Evolutionary conservation across 2,113 vertebrate species (phyloP).

Genomic region (Anolis carolinensis): DNA sequence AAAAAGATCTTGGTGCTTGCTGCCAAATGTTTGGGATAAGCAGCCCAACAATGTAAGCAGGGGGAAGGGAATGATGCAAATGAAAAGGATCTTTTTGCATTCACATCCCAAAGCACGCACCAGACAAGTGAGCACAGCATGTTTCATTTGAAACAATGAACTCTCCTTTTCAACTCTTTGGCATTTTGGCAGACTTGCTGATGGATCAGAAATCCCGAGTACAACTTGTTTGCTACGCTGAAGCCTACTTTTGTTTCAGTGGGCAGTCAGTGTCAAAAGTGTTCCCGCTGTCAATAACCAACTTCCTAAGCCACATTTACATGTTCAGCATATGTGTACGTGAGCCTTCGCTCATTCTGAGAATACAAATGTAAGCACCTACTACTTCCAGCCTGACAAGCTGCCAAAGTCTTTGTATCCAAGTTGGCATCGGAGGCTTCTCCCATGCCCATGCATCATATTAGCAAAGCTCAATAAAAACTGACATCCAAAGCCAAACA

Average conservation of each 20-base stretch:
- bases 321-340: constrained; percentile 67
- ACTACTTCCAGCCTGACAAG: constrained; percentile 80
- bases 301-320: constrained; percentile 50
- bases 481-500: background rate
- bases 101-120: constrained; percentile 50
- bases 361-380: constrained; percentile 77
- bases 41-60: rapidly evolving
- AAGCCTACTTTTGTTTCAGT: constrained; percentile 64
- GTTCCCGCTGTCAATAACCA: constrained; percentile 56
- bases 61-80: constrained; percentile 19
- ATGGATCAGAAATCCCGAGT: constrained; percentile 54
- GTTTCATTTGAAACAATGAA: constrained; percentile 69
- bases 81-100: constrained; percentile 45
- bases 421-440: constrained; percentile 56
- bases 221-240: constrained; percentile 57
- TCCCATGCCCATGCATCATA: constrained; percentile 40
- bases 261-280: constrained; percentile 54
- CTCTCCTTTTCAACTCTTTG: constrained; percentile 64
- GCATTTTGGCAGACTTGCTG: constrained; percentile 61
- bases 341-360: constrained; percentile 77
- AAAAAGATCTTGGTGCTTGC: constrained; percentile 19
- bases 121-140: constrained; percentile 56
- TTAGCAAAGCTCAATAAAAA: constrained; percentile 44
- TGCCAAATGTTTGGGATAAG: constrained; percentile 4
- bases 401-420: constrained; percentile 73